Base-by-base conservation (phyloP, 2,797 vertebrate genomes). In the Myripristis murdjan region DNA sequence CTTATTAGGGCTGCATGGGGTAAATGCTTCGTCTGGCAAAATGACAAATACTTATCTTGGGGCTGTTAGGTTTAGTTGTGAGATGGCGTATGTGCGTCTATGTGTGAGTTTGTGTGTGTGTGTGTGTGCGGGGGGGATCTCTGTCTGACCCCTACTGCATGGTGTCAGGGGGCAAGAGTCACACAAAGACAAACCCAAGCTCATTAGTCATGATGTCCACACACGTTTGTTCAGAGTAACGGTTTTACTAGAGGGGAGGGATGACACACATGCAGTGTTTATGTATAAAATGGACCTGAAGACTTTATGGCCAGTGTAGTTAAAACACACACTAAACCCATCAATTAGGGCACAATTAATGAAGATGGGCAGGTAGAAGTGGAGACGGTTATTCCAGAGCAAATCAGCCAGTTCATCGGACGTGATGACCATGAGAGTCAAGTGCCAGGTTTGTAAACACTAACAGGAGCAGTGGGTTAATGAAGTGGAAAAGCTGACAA, bases 111-210 rank as follows among this genome's bases (percentile, higher is more conserved):
- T n/a, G 53, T 67, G 82, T 78, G 87, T 75, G 58, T 64, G 39
- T 63, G 77, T 56, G 49, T 70, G 18, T 59, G 28, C n/a, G n/a
- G n/a, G n/a, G n/a, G n/a, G n/a, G n/a, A n/a, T n/a, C n/a, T n/a
- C n/a, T 28, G 8, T 23, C 35, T 44, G 6, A 31, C 5, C 6
- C 41, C 41, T 57, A n/a, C n/a, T n/a, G n/a, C 33, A 26, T 44
- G 47, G 76, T 81, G 87, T 88, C 85, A 81, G 41, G 86, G 87
- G 78, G 56, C 85, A 89, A 53, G 39, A 53, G 56, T 48, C 33
- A 39, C 54, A 62, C 64, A 81, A 83, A 68, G 66, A 65, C 20
- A 78, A 68, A 70, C 52, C 53, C 70, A 18, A 79, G 66, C 60
- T 43, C 73, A 75, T 85, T 70, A 58, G 35, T 88, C 80, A 77